Percentiles rank a stretch among this genome's conserved stretches.
Conservation (phyloP, 2,888 invertebrate genomes). For the Nemurella pictetii region DNA sequence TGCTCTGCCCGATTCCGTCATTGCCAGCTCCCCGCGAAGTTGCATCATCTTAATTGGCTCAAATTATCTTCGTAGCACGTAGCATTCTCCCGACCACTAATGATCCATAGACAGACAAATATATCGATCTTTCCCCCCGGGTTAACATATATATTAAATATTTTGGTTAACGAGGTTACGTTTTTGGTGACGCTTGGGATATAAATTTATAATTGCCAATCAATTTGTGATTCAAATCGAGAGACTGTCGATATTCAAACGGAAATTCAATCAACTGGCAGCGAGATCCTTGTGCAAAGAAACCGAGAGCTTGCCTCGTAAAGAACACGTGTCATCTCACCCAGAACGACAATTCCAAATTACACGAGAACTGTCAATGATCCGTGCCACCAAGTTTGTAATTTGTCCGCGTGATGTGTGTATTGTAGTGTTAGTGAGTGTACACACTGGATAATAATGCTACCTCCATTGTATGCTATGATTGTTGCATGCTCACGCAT, state of each 20-base stretch:
- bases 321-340: not conserved
- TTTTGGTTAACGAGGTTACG: not conserved
- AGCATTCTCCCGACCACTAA: no score
- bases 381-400: not conserved
- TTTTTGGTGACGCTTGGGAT: not conserved
- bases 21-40: no score
- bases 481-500: not conserved
- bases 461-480: not conserved
- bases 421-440: not conserved
- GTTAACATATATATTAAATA: no score
- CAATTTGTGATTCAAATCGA: not conserved
- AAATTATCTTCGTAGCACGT: no score
- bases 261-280: no score
- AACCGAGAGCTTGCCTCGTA: not conserved
- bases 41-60: no score
- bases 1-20: no score
- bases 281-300: not conserved
- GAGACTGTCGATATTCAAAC: not conserved
- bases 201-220: not conserved
- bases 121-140: no score
- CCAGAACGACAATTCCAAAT: not conserved
- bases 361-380: not conserved
- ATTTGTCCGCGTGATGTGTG: not conserved
- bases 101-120: no score
- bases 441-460: not conserved